Evolutionary conservation across 1,140 invertebrate species (phyloP).

Genomic region (Aphaenogaster ashmeadi): DNA sequence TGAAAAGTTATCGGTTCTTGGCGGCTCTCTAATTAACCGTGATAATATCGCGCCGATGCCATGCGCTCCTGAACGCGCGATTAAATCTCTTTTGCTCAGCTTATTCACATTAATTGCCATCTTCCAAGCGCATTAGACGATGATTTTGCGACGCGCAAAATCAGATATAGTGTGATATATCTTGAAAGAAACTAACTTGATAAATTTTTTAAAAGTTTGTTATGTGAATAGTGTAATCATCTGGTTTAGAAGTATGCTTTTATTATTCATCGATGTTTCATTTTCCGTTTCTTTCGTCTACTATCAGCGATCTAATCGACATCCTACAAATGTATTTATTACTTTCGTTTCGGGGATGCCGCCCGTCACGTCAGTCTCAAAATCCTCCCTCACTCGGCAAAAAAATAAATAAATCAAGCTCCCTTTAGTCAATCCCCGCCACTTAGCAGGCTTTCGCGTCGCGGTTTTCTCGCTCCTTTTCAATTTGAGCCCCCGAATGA

Average conservation of each 20-base stretch:
- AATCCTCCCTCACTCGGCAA: slow-evolving; percentile 11
- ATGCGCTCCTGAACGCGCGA: slow-evolving; percentile 27
- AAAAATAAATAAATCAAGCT: slow-evolving; percentile 72
- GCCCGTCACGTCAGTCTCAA: slow-evolving; percentile 3
- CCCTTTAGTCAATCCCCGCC: slow-evolving; percentile 70
- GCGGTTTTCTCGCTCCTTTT: slow-evolving; percentile 80
- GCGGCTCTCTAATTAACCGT: slow-evolving; percentile 66
- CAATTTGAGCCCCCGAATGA: slow-evolving; percentile 81
- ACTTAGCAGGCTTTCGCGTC: slow-evolving; percentile 77
- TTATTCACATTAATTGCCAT: slow-evolving; percentile 24
- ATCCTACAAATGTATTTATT: slow-evolving; percentile 40
- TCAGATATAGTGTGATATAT: background rate
- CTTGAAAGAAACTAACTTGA: background rate
- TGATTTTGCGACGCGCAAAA: slow-evolving; percentile 12
- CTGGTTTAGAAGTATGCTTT: background rate
- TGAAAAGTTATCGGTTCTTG: slow-evolving; percentile 72
- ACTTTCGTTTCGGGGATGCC: background rate
- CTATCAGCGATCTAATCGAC: background rate
- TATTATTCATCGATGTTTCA: background rate
- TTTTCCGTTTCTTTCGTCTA: background rate
- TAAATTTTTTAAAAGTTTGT: background rate
- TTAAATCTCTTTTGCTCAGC: slow-evolving; percentile 35
- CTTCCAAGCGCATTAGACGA: background rate
- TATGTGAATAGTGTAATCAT: background rate
- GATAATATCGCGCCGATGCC: slow-evolving; percentile 29